Conservation (phyloP, 2,113 vertebrate genomes). For the Ceuthmochares aereus region DNA sequence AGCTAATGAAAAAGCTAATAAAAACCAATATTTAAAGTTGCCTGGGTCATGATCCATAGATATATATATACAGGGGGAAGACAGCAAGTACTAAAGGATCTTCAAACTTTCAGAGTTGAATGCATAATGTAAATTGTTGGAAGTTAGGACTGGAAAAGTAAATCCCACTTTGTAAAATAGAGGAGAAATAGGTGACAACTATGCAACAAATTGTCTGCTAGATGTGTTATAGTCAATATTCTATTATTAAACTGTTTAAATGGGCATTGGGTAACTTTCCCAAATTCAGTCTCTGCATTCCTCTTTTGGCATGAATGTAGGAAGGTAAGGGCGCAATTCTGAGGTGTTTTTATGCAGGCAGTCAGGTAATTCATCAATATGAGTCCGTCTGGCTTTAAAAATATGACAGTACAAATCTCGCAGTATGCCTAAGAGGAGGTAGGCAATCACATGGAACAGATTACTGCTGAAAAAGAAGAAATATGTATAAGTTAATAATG, state of each 20-base stretch:
- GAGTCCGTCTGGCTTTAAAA: not conserved
- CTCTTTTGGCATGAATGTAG: not conserved
- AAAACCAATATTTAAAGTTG: slow-evolving; percentile 52
- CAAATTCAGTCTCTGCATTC: not conserved
- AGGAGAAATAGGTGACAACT: not conserved
- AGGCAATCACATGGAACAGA: not conserved
- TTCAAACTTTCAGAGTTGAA: not conserved
- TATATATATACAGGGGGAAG: not conserved
- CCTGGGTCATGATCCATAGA: slow-evolving; percentile 40
- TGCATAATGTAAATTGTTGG: not conserved
- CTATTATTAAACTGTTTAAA: not conserved
- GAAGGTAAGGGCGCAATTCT: not conserved
- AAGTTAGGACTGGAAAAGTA: not conserved
- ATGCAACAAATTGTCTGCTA: not conserved
- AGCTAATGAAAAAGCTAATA: slow-evolving; percentile 63
- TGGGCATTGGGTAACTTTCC: not conserved
- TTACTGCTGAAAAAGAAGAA: not conserved
- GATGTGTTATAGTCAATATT: not conserved
- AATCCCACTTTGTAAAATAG: not conserved
- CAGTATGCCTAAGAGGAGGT: not conserved
- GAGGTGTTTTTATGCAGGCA: not conserved
- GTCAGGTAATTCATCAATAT: not conserved
- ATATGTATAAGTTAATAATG: not conserved
- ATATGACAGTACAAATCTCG: not conserved
- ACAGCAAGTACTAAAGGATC: not conserved